These are phyloP conservation scores for Gymnoscopelus microlampas DNA, from an alignment of 2,797 vertebrate species.

Conservation along the genomic window DNA sequence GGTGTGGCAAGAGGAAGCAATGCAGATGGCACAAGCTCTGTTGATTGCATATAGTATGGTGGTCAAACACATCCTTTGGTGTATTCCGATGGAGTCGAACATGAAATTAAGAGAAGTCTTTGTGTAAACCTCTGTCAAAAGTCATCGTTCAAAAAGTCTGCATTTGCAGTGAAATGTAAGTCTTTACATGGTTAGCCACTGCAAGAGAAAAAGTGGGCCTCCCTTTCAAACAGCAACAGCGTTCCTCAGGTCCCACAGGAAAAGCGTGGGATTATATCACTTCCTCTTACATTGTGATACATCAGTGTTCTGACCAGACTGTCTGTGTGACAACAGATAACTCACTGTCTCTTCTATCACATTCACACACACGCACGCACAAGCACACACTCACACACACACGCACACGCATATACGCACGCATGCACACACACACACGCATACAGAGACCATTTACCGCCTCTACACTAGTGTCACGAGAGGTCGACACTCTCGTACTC, in stretches of 20 bases:
- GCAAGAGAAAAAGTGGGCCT: constrained; percentile 13
- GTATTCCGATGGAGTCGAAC: background rate
- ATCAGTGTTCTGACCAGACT: constrained; percentile 29
- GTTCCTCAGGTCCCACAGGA: constrained; percentile 70
- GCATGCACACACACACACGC: background rate
- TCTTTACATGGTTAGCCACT: constrained; percentile 20
- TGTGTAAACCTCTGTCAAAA: constrained; percentile 5
- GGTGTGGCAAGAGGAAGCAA: constrained; percentile 22
- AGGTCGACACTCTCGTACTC: constrained; percentile 88
- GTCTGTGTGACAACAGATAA: constrained; percentile 17
- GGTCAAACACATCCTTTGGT: background rate
- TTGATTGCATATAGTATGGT: background rate
- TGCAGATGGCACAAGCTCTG: constrained; percentile 5
- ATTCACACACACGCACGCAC: background rate
- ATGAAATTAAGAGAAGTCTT: constrained; percentile 22
- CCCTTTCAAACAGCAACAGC: constrained; percentile 42
- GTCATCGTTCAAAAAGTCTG: background rate
- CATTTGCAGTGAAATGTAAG: background rate
- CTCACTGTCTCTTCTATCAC: constrained; percentile 11
- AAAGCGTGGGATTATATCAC: constrained; percentile 66
- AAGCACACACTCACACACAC: background rate
- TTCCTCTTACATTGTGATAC: constrained; percentile 72
- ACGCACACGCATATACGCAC: background rate
- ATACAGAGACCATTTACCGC: constrained; percentile 1
- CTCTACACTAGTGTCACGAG: constrained; percentile 66